Evolutionary conservation across 2,797 vertebrate species (phyloP), one percentile per base, ranked within the genome.

Genomic region (Ceyx erithaca): DNA sequence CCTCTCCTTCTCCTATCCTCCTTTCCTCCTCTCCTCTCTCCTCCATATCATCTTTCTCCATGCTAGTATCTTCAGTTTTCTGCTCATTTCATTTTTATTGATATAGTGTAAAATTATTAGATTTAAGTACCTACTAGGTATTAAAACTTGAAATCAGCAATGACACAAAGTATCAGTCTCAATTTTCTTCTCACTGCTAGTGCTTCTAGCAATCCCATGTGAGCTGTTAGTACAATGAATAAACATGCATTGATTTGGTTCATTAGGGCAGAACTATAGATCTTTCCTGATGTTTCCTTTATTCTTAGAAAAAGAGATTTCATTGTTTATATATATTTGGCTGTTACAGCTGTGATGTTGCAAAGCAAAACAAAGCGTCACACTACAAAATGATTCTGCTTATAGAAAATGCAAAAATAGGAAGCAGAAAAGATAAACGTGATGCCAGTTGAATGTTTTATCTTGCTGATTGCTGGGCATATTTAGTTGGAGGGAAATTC

Each of bases 321-420:
- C 80, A 89, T 88, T 92, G 85, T 96, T 92, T 94, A 91, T 89
- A 46, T 90, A 76, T 93, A 92, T 94, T 94, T 93, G 61, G 70
- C 76, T 87, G 83, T 87, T 95, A 94, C 80, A 95, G 91, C 87
- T 95, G 92, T 62, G 87, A 80, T 96, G 67, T 59, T 93, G 73
- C 73, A 90, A 92, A 90, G 81, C 55, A 93, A 95, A 96, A 93
- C 67, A 81, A 87, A 90, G 21, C 64, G n/a, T 45, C 30, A 64
- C 75, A 61, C 25, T 78, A 92, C 68, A 78, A 89, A 95, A 89
- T 49, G 52, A 12, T 87, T 92, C 49, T 45, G 55, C 78, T 75
- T 86, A 75, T 73, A 85, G 92, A 93, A 80, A 78, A 58, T 69
- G 45, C 30, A 94, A 90, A 96, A 92, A 92, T 75, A 82, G 33